Base-by-base conservation (phyloP, 1,140 invertebrate species). In the Papilio aristodemus region DNA sequence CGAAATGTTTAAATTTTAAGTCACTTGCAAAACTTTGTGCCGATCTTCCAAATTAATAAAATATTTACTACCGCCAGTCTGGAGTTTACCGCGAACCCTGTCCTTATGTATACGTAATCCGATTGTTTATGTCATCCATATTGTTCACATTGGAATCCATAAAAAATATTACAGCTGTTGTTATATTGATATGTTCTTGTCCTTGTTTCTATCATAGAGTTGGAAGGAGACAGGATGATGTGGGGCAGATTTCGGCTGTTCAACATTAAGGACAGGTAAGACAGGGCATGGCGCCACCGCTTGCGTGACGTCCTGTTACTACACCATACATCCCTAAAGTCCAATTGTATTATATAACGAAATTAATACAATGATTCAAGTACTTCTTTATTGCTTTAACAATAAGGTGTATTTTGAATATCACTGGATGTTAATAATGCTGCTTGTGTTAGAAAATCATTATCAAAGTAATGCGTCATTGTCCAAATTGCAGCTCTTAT, bases 381-480 rank as follows among this genome's bases (percentile, higher is more conserved):
- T 46, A 8, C 58, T 57, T 22, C 71, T 59, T 67, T 78, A 77
- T 64, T 59, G 9, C n/a, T 19, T 17, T 58, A 54, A 22, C 0
- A 14, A 50, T 79, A 77, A 67, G 27, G 64, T 38, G 17, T 39
- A 62, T 32, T 68, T 71, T 27, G 14, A 25, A 4, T 69, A 17
- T 14, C 8, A 36, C 8, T 19, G 36, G 19, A 25, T 11, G 36
- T 57, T 14, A 38, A 60, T 54, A 67, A 63, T 9, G 7, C 50
- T 70, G 59, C 17, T 62, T 64, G 27, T 25, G 72, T 73, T 69
- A 43, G 69, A 69, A 68, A 73, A 72, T 75, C 74, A 80, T 81
- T 87, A 84, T 81, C 72, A 78, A 77, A 69, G 72, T 78, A 79
- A 83, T 86, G 84, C 84, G 76, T 87, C 82, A 85, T 78, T 76